Base-by-base conservation (phyloP, 2,888 invertebrate species). In the Yponomeuta cagnagella region DNA sequence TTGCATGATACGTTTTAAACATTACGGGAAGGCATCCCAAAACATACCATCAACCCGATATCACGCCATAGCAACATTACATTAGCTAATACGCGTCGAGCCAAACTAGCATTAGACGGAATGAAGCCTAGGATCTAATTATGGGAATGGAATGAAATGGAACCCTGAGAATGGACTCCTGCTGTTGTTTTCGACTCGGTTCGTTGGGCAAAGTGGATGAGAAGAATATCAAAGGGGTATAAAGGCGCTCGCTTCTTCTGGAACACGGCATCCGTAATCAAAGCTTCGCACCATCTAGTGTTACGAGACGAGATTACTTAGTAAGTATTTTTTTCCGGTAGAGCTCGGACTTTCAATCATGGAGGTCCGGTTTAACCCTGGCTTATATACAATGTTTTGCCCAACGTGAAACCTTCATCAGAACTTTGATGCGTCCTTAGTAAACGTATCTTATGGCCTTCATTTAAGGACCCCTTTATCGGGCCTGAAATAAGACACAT, bases 131-230 rank as follows among this genome's bases (percentile, higher is more conserved):
- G 48, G 52, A 71, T 71, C 48, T 71, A 69, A 71, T 71, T 71
- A 71, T 64, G 23, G 66, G 69, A 71, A 69, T 69, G 68, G 71
- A 69, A 69, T 63, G 63, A 15, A 63, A 69, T n/a, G 63, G 30
- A 58, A 65, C 48, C 65, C 67, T 71, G 63, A 70, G 70, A 75
- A 74, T 70, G 74, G 66, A 68, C 70, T 73, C 76, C 84, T 76
- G 80, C 76, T 73, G 87, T 75, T 58, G 52, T 76, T 77, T 70
- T 71, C 74, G 82, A 73, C 76, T 81, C 73, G 87, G 81, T 87
- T 88, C 74, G 80, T 85, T 88, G 77, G 74, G 68, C 70, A 76
- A 72, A 74, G 75, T 78, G 76, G 72, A 76, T 75, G 70, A 72
- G 73, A 72, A 79, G 75, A 71, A n/a, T 33, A 70, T 64, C 48